phyloP scores from a whole-genome alignment of 2,113 vertebrate genomes.

The Pyrgilauda ruficollis region DNA sequence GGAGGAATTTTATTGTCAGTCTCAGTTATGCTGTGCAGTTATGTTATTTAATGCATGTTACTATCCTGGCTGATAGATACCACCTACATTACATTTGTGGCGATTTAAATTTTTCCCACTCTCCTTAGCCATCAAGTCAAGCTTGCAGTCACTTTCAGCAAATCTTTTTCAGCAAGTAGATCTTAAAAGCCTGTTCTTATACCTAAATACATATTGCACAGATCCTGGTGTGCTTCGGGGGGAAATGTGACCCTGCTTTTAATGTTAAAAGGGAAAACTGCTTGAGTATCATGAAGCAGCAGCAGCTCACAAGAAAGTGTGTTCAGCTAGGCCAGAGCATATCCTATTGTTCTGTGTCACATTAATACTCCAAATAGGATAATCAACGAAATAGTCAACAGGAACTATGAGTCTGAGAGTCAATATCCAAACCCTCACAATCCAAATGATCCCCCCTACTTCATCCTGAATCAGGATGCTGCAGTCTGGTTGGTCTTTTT shows the following conservation, averaged over 20 bases:
- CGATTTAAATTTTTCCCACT: neutral
- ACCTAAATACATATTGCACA: neutral
- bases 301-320: neutral
- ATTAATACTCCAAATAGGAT: neutral
- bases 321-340: neutral
- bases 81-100: neutral
- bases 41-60: neutral
- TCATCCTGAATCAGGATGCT: neutral
- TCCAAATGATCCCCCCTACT: neutral
- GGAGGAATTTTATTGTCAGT: neutral
- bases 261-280: neutral
- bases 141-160: neutral
- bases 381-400: neutral
- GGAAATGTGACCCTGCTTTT: neutral
- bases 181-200: neutral
- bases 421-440: neutral
- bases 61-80: neutral
- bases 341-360: neutral
- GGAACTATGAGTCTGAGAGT: neutral
- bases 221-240: neutral
- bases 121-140: neutral
- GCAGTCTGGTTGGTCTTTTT: neutral
- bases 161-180: neutral
- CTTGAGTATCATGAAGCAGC: neutral
- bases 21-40: neutral